Evolutionary conservation across 2,113 vertebrate genomes (phyloP), one percentile per base, ranked within the genome.

Genomic region (Amazona vittata): DNA sequence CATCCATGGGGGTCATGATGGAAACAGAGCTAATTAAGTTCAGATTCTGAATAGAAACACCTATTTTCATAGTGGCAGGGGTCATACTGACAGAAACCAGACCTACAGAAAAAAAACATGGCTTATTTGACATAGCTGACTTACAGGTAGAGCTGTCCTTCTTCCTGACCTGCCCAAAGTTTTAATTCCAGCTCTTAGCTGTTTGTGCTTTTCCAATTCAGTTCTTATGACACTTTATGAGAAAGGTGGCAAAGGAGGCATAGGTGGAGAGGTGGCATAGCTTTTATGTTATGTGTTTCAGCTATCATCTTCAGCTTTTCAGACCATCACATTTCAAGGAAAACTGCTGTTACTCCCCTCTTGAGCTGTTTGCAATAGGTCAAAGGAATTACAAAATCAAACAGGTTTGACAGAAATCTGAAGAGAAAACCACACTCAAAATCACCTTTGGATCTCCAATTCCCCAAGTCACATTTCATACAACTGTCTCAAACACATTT

Each of bases 71-170:
- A 15, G 10, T 64, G 19, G 17, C 52, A 47, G 29, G 37, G 21
- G 15, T 43, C 21, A 26, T 3, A 21, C 9, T 3, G 18, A 8
- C 44, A 91, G 16, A 25, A 75, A 12, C 5, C 33, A 68, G 55
- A n/a, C 29, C 52, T 18, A 10, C 1, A 35, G 35, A 86, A n/a
- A 69, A 8, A 18, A 62, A 10, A 9, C 1, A 0, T 4, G 6
- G 9, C 14, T 91, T 71, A 46, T 2, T 55, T 5, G 46, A 10
- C 7, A 4, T 6, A 75, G 9, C 9, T 62, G 43, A 59, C 11
- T 31, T n/a, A 11, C 4, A 62, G n/a, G 15, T 7, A 67, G 21
- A 75, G 5, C 6, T 19, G 8, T 10, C 37, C 18, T 60, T 50
- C 46, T n/a, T 37, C 26, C 14, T 3, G 12, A 44, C 6, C 21